These are phyloP conservation scores for Rhinoptilus africanus DNA, from an alignment of 2,113 vertebrate genomes.

Conservation along the genomic window DNA sequence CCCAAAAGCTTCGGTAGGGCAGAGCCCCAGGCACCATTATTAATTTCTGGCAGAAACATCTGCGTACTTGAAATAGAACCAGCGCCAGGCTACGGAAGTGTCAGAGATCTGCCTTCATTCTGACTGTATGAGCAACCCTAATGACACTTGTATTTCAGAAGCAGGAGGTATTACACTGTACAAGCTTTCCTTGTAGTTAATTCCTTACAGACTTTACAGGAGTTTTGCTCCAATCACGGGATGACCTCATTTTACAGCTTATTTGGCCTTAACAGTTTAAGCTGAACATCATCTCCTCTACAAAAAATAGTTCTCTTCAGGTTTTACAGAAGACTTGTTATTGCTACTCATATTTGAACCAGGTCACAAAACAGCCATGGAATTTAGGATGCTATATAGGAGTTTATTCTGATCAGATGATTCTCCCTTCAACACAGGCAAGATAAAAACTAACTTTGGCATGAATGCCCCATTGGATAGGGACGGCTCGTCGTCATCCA, in stretches of 20 bases:
- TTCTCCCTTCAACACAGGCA: too few species aligned
- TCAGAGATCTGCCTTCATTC: not conserved
- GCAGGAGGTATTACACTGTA: not conserved
- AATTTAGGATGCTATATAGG: accelerated
- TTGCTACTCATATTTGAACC: not conserved
- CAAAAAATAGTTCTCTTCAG: not conserved
- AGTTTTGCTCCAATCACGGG: not conserved
- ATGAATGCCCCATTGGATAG: slow-evolving; percentile 88
- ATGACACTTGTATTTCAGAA: not conserved
- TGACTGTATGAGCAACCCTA: not conserved
- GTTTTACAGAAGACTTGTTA: not conserved
- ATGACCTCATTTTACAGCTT: not conserved
- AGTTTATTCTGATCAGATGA: too few species aligned
- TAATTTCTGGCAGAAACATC: not conserved
- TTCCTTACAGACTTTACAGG: accelerated
- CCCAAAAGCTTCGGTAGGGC: not conserved
- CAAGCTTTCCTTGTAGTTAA: not conserved
- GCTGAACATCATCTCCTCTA: not conserved
- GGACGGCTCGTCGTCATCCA: slow-evolving; percentile 91
- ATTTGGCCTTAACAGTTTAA: not conserved
- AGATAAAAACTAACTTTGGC: slow-evolving; percentile 81
- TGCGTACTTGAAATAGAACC: not conserved
- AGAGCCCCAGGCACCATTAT: not conserved
- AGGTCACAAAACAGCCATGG: accelerated
- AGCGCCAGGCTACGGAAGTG: not conserved